Base-by-base conservation (phyloP, 2,797 vertebrate species). In the Chromobotia macracanthus region DNA sequence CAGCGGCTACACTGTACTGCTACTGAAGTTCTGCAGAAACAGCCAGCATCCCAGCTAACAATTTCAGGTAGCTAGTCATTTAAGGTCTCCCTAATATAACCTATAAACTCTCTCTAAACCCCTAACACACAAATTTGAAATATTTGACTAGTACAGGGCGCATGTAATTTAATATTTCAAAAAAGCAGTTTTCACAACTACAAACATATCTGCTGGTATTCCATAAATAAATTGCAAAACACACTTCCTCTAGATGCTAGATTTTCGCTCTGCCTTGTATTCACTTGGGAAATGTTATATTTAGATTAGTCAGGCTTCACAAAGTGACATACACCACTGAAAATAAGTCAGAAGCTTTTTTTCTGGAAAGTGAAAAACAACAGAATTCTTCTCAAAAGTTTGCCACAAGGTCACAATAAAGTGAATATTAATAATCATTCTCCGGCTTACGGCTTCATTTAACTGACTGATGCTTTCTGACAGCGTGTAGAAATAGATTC, bases 401-500 rank as follows among this genome's bases (percentile, higher is more conserved):
- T 85, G 86, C 80, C 83, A 83, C 90, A 94, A 93, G 92, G 93
- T 93, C 91, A 92, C 28, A 72, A 87, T 80, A 86, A 90, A 83
- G 85, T 80, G 56, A 77, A 83, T 80, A 85, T 89, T 86, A 89
- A 90, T 86, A 88, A 91, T 79, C 70, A 83, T 88, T 85, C 84
- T 89, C 83, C 80, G 79, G 89, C 89, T 89, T 88, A 83, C 84
- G 82, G 91, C 88, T 84, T 88, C 90, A 92, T 94, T 93, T 91
- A 91, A 91, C 91, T 92, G 92, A 93, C 90, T 91, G 91, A 94
- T 93, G 90, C 88, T 87, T 90, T 91, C 87, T 91, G 92, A 93
- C 90, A 88, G 90, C 89, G 89, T 55, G 56, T 87, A 88, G 89
- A 82, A 84, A 90, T 89, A 83, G 82, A 90, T 89, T 86, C 88